Evolutionary conservation across 2,797 vertebrate species (phyloP), one percentile per base, ranked within the genome.

Genomic region (Smutsia gigantea): DNA sequence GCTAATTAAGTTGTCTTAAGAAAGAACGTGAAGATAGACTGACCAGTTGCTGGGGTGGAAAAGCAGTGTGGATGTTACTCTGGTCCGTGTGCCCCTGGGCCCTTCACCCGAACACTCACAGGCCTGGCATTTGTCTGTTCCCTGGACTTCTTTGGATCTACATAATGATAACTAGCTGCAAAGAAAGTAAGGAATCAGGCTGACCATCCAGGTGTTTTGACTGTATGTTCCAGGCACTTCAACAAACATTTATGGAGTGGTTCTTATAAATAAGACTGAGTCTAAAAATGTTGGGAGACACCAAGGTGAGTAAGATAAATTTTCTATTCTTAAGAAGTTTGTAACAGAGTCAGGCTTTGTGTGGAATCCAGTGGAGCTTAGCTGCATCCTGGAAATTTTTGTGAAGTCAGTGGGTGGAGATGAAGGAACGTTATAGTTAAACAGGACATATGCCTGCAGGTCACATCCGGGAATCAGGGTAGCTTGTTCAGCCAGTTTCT

Each of bases 141-240:
- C 94, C 94, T 85, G 77, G 78, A 82, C 85, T 96, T 97, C 93
- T 94, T 94, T 93, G 90, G 75, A 61, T 71, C 78, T 64, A 53
- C 79, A 90, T 83, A 83, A 94, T 96, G 97, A 97, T 93, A 84
- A 96, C 95, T 96, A 88, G 55, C 82, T 64, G 53, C 53, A 61
- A 17, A 63, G 63, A 84, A 94, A 91, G 59, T 64, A 87, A 90
- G 88, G 72, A 79, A 82, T 90, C 31, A 87, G 85, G 71, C 91
- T 55, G 91, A 8, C 75, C 14, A 63, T 49, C 75, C 96, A 97
- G 96, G 95, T 97, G 97, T 94, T 96, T 92, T 90, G 75, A 96
- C 75, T 77, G 57, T 42, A 23, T 61, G 31, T 66, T 92, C 31
- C 39, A 78, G 49, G 83, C 79, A 53, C 84, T 88, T 94, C 55